Conservation (phyloP, 2,888 invertebrate genomes). For the Liodrosophila aerea region DNA sequence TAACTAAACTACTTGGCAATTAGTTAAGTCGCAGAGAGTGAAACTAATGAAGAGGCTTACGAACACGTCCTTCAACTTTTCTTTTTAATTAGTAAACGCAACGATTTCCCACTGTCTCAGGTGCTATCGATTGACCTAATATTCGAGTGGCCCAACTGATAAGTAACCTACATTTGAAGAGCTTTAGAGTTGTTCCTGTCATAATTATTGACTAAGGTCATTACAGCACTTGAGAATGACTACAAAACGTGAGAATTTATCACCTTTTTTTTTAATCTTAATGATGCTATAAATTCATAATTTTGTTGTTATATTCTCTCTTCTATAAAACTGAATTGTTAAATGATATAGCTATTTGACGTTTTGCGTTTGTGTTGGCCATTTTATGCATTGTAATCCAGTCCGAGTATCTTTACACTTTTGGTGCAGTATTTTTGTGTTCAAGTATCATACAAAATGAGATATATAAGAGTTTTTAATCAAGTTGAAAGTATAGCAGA, state of each 20-base stretch:
- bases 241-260: constrained; percentile 13
- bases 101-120: constrained; percentile 8
- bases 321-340: constrained; percentile 21
- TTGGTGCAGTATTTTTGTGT: constrained; percentile 15
- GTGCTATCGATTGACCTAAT: background rate
- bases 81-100: constrained; percentile 13
- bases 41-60: constrained; percentile 1
- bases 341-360: constrained; percentile 25
- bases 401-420: background rate
- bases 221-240: background rate
- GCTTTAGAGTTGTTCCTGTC: constrained; percentile 24
- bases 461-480: constrained; percentile 10
- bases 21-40: too few species aligned
- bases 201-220: constrained; percentile 33
- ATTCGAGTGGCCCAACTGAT: constrained; percentile 17
- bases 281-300: constrained; percentile 7
- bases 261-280: constrained; percentile 5
- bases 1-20: too few species aligned
- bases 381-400: constrained; percentile 49
- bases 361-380: constrained; percentile 33
- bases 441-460: constrained; percentile 39
- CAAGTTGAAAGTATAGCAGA: too few species aligned
- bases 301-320: constrained; percentile 15
- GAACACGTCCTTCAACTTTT: background rate
- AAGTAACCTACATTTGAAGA: constrained; percentile 32